Evolutionary conservation across 37 sponge, comb jelly and placozoan species (phyloP), one percentile per base, ranked within the genome.

Genomic region (Agelas oroides): DNA sequence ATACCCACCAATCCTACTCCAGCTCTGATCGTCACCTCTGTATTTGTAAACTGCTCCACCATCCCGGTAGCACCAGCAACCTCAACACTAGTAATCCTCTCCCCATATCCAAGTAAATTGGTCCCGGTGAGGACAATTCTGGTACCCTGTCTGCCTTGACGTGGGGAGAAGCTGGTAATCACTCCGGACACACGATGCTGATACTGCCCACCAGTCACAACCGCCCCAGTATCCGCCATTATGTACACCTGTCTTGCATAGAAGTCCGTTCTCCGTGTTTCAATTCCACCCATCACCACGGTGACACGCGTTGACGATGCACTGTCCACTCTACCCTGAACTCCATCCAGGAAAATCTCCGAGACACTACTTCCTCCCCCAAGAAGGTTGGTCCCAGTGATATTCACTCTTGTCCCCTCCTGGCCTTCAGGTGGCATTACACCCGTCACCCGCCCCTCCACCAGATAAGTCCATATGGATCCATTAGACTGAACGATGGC

Each of bases 161-260:
- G 32, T 24, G 95, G 95, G 40, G 79, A 82, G 66, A 95, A 70
- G 16, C n/a, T 56, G 19, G 83, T 82, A 33, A 95, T 91, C 15
- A 57, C 52, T 0, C 95, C 95, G 14, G 80, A 62, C 12, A 14
- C 67, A 1, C 64, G 76, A 53, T 86, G 88, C 1, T 57, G 68
- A 54, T 88, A 95, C 23, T 66, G 14, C 3, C 82, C 84, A 20
- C 89, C 89, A 24, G 54, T 53, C 17, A 90, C 81, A 0, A 88
- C 41, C 27, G 95, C 92, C 56, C 95, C 95, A 31, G 95, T 88
- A 70, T 88, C 62, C 2, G 95, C 60, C 70, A 62, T 65, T 12
- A 95, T 87, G 71, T 61, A 73, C 25, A 91, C 83, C 21, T 77
- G 65, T 37, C 77, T 57, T 0, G 86, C 83, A 28, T 54, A 62